phyloP scores from a whole-genome alignment of 2,888 invertebrate genomes.

The Rhingia rostrata region DNA sequence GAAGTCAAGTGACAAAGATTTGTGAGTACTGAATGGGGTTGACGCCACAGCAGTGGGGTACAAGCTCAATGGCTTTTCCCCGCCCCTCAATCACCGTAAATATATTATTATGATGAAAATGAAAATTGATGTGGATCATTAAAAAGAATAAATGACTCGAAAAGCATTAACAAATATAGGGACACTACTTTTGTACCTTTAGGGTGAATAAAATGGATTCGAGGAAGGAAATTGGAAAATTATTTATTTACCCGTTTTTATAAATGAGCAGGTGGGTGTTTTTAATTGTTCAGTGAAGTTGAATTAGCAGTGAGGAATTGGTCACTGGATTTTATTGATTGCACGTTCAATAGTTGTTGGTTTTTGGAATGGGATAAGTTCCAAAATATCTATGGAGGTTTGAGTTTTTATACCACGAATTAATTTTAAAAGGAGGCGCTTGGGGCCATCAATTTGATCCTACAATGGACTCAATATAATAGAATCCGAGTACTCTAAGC shows the following conservation, averaged over 20 bases:
- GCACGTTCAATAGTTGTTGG: too few species aligned
- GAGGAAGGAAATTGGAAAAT: conserved; percentile 64
- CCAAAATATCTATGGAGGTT: too few species aligned
- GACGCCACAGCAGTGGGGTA: not conserved
- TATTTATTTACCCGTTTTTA: conserved; percentile 44
- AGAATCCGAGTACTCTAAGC: too few species aligned
- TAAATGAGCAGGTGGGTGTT: too few species aligned
- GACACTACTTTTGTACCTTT: not conserved
- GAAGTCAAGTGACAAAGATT: conserved; percentile 75
- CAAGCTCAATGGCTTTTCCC: conserved; percentile 43
- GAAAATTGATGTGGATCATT: conserved; percentile 73
- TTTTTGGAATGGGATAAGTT: too few species aligned
- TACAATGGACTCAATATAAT: too few species aligned
- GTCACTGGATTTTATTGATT: too few species aligned
- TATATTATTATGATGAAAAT: conserved; percentile 74
- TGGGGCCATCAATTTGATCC: too few species aligned
- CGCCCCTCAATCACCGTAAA: conserved; percentile 53
- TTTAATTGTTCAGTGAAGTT: too few species aligned
- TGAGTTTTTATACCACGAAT: too few species aligned
- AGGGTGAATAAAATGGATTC: not conserved
- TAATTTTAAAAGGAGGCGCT: too few species aligned
- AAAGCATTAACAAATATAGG: conserved; percentile 7
- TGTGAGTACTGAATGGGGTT: conserved; percentile 49
- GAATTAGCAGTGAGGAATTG: too few species aligned
- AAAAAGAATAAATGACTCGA: conserved; percentile 71